These are phyloP conservation scores for Drosophila parthenogenetica DNA, from an alignment of 2,888 invertebrate species.

Conservation along the genomic window DNA sequence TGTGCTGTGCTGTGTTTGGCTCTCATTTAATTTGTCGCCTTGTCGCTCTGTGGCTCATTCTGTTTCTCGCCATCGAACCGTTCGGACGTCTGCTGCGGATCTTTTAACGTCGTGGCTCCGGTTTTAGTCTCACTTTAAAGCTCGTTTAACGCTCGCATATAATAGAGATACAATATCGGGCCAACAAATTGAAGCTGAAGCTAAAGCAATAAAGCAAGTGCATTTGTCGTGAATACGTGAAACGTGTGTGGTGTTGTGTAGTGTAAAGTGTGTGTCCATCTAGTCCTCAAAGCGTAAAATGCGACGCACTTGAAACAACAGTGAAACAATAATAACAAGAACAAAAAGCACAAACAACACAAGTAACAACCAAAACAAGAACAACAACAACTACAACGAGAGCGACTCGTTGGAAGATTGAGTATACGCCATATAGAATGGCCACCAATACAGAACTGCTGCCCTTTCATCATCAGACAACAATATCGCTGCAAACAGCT, in stretches of 20 bases:
- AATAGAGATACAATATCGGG: constrained; percentile 22
- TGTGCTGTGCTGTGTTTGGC: constrained; percentile 6
- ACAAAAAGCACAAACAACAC: constrained; percentile 1
- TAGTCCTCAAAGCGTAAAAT: constrained; percentile 43
- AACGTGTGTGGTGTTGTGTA: neutral
- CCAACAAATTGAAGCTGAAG: neutral
- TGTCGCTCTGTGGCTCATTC: constrained; percentile 68
- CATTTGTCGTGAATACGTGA: neutral
- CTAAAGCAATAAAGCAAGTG: constrained; percentile 2
- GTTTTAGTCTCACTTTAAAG: constrained; percentile 31
- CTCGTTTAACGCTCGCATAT: constrained; percentile 22
- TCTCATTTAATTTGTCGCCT: constrained; percentile 58
- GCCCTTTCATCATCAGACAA: constrained; percentile 84
- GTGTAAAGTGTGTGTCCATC: neutral
- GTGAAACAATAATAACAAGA: constrained; percentile 11
- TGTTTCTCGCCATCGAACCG: constrained; percentile 77
- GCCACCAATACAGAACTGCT: constrained; percentile 84
- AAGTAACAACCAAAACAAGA: constrained; percentile 15
- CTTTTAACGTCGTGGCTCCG: constrained; percentile 39
- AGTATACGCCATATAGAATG: constrained; percentile 59
- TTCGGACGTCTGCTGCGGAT: constrained; percentile 70
- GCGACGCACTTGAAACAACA: constrained; percentile 47
- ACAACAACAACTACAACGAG: constrained; percentile 4
- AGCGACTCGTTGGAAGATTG: constrained; percentile 12
- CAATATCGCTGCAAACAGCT: constrained; percentile 83